Percentiles rank a stretch among this genome's conserved stretches.
Conservation (phyloP, 1,140 invertebrate genomes). For the Anoplophora glabripennis region DNA sequence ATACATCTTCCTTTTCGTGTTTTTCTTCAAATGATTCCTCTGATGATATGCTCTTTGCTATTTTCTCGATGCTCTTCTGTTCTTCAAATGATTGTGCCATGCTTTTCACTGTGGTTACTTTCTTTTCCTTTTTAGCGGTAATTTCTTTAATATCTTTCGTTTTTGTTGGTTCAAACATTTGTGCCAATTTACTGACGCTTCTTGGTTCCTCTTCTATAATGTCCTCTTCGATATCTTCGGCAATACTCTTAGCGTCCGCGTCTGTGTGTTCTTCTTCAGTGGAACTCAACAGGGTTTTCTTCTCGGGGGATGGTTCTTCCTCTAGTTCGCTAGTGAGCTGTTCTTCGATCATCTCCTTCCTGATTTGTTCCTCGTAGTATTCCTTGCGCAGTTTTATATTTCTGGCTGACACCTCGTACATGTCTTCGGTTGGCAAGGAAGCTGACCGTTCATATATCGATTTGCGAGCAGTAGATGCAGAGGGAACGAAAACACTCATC, state of each 20-base stretch:
- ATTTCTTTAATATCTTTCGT: constrained; percentile 13
- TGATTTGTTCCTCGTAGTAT: constrained; percentile 53
- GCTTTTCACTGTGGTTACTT: not conserved
- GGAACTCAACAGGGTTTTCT: constrained; percentile 35
- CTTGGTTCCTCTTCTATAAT: constrained; percentile 23
- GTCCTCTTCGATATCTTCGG: constrained; percentile 26
- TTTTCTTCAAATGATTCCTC: not conserved
- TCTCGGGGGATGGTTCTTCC: constrained; percentile 54
- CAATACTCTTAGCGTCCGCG: constrained; percentile 26
- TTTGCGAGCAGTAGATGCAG: constrained; percentile 41
- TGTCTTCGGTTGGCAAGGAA: constrained; percentile 51
- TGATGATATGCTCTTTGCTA: not conserved
- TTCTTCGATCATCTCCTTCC: constrained; percentile 53
- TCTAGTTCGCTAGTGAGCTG: constrained; percentile 51
- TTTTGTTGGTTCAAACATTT: constrained; percentile 4
- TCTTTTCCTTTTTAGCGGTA: constrained; percentile 11
- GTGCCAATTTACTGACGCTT: constrained; percentile 8
- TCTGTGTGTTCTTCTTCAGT: constrained; percentile 27
- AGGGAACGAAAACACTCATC: constrained; percentile 47
- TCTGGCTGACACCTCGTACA: constrained; percentile 45
- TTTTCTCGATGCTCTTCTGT: not conserved
- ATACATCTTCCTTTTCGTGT: constrained; percentile 2
- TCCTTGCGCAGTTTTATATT: constrained; percentile 48
- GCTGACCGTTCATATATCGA: constrained; percentile 51
- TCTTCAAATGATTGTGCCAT: not conserved